These are phyloP conservation scores for Leptodactylus fallax DNA, from an alignment of 2,797 vertebrate species.

Conservation along the genomic window DNA sequence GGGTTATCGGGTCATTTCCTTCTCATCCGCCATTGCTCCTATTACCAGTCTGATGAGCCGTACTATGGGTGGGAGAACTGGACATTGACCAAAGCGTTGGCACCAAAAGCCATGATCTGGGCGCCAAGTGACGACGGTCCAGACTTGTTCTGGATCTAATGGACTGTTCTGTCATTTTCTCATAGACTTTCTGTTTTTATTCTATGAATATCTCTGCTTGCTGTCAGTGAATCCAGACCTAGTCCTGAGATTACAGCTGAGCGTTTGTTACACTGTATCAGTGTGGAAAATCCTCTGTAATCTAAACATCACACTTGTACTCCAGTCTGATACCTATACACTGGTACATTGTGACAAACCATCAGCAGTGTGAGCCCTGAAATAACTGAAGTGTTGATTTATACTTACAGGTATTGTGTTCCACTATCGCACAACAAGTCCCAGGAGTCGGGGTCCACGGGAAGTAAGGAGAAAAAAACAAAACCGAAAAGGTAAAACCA, in stretches of 20 bases:
- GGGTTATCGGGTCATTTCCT: not conserved
- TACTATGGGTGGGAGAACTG: too few relatives aligned
- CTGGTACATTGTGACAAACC: not conserved
- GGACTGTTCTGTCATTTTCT: too few relatives aligned
- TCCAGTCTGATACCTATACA: not conserved
- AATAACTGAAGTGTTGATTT: not conserved
- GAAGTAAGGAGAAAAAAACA: not conserved
- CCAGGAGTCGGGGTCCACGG: not conserved
- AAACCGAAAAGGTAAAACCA: constrained; percentile 19
- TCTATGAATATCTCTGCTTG: not conserved
- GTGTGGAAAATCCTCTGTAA: not conserved
- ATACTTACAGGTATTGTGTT: constrained; percentile 28
- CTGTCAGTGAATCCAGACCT: not conserved
- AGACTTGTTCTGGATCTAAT: too few relatives aligned
- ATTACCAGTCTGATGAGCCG: too few relatives aligned
- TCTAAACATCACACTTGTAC: not conserved
- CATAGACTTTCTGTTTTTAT: not conserved
- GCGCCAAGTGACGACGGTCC: too few relatives aligned
- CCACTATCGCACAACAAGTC: not conserved
- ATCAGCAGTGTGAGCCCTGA: not conserved
- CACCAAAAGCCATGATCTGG: too few relatives aligned
- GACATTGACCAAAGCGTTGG: too few relatives aligned
- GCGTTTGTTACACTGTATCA: not conserved
- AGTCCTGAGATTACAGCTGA: not conserved
- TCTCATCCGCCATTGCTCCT: not conserved